Evolutionary conservation across 2,888 invertebrate species (phyloP).

Genomic region (Dione vanillae): DNA sequence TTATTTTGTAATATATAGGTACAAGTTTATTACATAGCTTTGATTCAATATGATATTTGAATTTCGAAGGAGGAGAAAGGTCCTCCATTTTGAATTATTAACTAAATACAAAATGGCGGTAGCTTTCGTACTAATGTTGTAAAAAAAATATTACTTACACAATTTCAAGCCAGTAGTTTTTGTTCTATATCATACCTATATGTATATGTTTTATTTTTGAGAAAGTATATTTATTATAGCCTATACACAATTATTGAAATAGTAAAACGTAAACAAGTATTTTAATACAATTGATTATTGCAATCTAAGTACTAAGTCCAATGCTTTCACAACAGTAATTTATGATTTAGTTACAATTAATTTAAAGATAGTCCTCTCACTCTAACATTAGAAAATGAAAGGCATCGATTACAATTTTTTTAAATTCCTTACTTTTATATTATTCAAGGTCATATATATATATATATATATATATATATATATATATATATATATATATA

Average conservation of each 20-base stretch:
- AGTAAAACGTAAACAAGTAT: slow-evolving; percentile 10
- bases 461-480: not conserved
- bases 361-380: not conserved
- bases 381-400: not conserved
- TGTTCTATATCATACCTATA: too few species aligned
- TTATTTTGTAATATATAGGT: too few species aligned
- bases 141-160: too few species aligned
- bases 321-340: slow-evolving; percentile 34
- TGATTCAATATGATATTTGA: too few species aligned
- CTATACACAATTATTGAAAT: slow-evolving; percentile 3
- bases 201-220: too few species aligned
- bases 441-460: not conserved
- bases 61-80: too few species aligned
- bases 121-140: too few species aligned
- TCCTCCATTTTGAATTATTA: too few species aligned
- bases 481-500: too few species aligned
- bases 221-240: not conserved
- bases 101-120: too few species aligned
- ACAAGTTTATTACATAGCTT: too few species aligned
- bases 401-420: not conserved
- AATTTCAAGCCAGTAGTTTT: too few species aligned
- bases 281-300: slow-evolving; percentile 24
- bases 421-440: not conserved
- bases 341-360: not conserved
- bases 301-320: slow-evolving; percentile 38